Evolutionary conservation across 2,113 vertebrate genomes (phyloP), one percentile per base, ranked within the genome.

Genomic region (Ramphastos sulfuratus): DNA sequence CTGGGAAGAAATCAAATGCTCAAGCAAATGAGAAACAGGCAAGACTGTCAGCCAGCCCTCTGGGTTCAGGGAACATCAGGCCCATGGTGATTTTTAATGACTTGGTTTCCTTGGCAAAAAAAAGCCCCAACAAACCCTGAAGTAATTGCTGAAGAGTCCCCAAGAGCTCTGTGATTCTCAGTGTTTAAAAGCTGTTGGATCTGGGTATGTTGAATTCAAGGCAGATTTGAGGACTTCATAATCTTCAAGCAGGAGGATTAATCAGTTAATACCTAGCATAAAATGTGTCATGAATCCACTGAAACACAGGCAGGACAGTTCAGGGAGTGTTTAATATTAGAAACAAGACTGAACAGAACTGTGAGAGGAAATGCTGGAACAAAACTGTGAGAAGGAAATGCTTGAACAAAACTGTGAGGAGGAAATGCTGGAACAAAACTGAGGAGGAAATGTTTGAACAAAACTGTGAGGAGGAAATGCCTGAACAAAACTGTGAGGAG

Each of bases 181-280:
- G 52, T 81, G 76, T 56, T 90, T 96, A 96, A 97, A 96, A 88
- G 84, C 92, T 97, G 90, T 93, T 97, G 96, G 97, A 97, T 96
- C 94, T 97, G 96, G 94, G 97, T 97, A 97, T 97, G 92, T 60
- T 92, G 92, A 97, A 97, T 95, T 96, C 93, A 79, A 96, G 35
- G 56, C 71, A 95, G 94, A 97, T 97, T 95, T 95, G 93, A 97
- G 90, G 72, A 88, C 77, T 97, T 95, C 44, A 50, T 96, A 96
- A 97, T 94, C 94, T 97, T 96, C 74, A 79, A 77, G 92, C 74
- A 95, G 67, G 54, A 85, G 93, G 96, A 97, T 97, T 97, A 97
- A 97, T 97, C 85, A 89, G 75, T 93, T 98, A 97, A 97, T 96
- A 89, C 93, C 44, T 59, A 96, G 63, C 48, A 93, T 50, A 88